A percentile compares a stretch with the other conserved stretches of the same genome.
Evolutionary conservation across 2,113 vertebrate genomes (phyloP).

Genomic region (Scartelaos histophorus): DNA sequence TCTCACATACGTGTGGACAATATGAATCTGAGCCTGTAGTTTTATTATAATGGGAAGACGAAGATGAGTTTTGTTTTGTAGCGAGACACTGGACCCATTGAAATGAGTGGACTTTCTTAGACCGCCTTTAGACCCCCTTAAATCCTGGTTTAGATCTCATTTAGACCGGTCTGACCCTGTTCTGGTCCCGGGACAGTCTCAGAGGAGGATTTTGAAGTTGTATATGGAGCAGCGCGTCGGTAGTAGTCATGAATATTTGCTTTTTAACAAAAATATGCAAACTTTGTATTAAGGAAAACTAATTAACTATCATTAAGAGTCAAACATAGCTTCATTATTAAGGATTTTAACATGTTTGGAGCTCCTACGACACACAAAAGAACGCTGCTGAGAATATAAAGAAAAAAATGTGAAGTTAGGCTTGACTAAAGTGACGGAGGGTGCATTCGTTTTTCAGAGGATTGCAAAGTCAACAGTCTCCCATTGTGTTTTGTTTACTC

Average conservation of each 20-base stretch:
- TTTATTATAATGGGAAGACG: constrained; percentile 33
- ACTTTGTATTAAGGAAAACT: constrained; percentile 1
- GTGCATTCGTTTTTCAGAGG: too few relatives aligned
- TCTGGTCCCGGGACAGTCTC: constrained; percentile 28
- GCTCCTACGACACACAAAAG: neutral
- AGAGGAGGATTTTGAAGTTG: neutral
- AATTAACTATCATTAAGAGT: neutral
- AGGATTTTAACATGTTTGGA: neutral
- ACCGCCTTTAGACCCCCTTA: neutral
- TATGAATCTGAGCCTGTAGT: constrained; percentile 59
- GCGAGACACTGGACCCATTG: constrained; percentile 37
- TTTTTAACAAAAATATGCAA: neutral
- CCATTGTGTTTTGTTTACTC: too few relatives aligned
- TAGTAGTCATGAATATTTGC: neutral
- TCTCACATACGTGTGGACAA: constrained; percentile 36
- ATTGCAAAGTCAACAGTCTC: too few relatives aligned
- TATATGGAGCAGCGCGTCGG: neutral
- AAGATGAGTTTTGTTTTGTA: constrained; percentile 58
- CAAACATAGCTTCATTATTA: neutral
- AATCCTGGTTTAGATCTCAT: neutral
- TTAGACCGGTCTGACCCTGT: neutral
- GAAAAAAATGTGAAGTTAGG: too few relatives aligned
- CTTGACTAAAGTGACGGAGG: too few relatives aligned
- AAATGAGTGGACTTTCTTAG: constrained; percentile 22
- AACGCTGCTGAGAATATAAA: too few relatives aligned